Evolutionary conservation across 2,888 invertebrate species (phyloP).

Genomic region (Troides aeacus): DNA sequence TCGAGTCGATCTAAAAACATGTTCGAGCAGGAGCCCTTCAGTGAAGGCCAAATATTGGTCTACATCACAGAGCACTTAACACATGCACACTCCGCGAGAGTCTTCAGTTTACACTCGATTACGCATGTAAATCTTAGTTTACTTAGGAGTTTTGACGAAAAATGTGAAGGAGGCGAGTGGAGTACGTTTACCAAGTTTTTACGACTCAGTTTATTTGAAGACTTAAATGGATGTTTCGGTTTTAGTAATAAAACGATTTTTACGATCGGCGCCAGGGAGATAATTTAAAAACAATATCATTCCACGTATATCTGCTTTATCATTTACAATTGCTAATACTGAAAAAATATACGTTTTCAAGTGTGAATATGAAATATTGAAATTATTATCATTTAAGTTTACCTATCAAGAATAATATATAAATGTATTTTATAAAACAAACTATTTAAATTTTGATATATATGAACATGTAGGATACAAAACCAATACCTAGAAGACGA

Average conservation of each 20-base stretch:
- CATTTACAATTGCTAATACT: neutral
- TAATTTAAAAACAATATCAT: slow-evolving; percentile 23
- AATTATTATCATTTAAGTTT: neutral
- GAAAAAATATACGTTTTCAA: neutral
- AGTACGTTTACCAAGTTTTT: slow-evolving; percentile 26
- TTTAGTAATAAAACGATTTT: slow-evolving; percentile 25
- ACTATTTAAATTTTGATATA: no score
- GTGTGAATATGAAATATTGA: neutral
- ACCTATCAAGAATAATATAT: no score
- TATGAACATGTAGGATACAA: no score
- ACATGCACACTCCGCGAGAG: slow-evolving; percentile 22
- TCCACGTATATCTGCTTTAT: slow-evolving; percentile 1
- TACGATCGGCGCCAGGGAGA: slow-evolving; percentile 14
- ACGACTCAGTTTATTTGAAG: slow-evolving; percentile 28
- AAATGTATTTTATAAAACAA: no score
- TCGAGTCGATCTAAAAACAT: slow-evolving; percentile 23
- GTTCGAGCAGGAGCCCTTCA: slow-evolving; percentile 14
- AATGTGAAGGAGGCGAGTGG: slow-evolving; percentile 19
- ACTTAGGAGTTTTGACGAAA: slow-evolving; percentile 29
- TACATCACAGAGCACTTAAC: slow-evolving; percentile 30
- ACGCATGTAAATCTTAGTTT: slow-evolving; percentile 32
- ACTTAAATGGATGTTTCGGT: slow-evolving; percentile 29
- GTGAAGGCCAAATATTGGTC: slow-evolving; percentile 27
- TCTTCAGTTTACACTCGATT: slow-evolving; percentile 29
- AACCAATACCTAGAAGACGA: no score